Evolutionary conservation across 1,140 invertebrate genomes (phyloP), one percentile per base, ranked within the genome.

Genomic region (Lucilia sericata): DNA sequence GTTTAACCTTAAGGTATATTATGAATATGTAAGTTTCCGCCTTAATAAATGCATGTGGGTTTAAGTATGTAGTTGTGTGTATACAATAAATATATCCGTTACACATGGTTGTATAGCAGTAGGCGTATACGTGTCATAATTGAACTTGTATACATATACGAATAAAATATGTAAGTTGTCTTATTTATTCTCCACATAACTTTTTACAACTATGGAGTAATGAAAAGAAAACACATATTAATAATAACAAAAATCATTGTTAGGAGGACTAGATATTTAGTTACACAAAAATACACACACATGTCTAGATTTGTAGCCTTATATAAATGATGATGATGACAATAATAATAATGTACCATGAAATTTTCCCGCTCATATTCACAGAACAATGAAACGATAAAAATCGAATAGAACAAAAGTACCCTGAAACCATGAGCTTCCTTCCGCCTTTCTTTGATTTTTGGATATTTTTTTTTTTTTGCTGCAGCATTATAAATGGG

Each of bases 51-150:
- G 42, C 5, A 42, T 42, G 42, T 42, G 3, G 25, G 25, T 30
- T 30, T 30, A 30, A 30, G 25, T 3, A 3, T 30, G 25, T 30
- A 30, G 25, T 42, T 42, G 42, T 42, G 2, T 1, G 42, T 42
- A 10, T 42, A 10, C 10, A 42, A n/a, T n/a, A n/a, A 42, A 42
- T 42, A 10, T 42, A 42, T 42, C 42, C 42, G 5, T 7, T 42
- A 8, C 42, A 1, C 25, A 30, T 30, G 25, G 42, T 42, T 42
- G 25, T 30, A 8, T 60, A n/a, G 14, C n/a, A 60, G 65, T 10
- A 60, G 55, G 65, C 65, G 65, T 70, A 70, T 70, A 70, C 65
- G 65, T 70, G 65, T 70, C 21, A 70, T 70, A 70, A 70, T 70
- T 70, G 19, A 21, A 70, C 65, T n/a, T 65, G 5, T 65, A 25